phyloP scores from a whole-genome alignment of 2,797 vertebrate species.

The Oceanodroma leucorhoa region DNA sequence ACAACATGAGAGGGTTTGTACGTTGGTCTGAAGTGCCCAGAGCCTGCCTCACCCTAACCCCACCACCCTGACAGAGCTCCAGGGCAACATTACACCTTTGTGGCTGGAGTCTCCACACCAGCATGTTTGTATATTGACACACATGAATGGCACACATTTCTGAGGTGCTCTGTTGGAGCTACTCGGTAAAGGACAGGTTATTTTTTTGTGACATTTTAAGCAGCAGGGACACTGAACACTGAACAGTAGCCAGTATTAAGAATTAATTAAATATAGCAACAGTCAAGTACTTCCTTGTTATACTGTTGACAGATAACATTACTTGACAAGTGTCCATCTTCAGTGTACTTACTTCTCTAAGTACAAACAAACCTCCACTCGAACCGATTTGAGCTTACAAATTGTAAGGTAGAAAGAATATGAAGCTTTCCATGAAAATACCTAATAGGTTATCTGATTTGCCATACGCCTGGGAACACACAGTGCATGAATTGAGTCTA shows the following conservation, averaged over 20 bases:
- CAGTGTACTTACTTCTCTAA: not conserved
- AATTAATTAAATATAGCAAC: not conserved
- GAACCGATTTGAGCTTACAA: not conserved
- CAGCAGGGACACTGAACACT: not conserved
- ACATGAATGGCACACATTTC: not conserved
- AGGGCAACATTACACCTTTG: accelerated
- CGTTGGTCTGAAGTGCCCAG: not conserved
- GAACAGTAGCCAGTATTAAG: not conserved
- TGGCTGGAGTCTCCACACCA: accelerated
- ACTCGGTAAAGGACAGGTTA: not conserved
- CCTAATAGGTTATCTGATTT: accelerated
- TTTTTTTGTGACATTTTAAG: not conserved
- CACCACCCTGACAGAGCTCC: not conserved
- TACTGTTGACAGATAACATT: not conserved
- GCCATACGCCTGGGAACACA: not conserved
- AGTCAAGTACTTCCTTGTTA: not conserved
- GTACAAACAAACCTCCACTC: not conserved
- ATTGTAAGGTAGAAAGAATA: not conserved
- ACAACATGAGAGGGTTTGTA: not conserved
- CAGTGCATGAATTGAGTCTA: not conserved
- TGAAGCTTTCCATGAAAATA: not conserved
- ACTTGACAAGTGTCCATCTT: not conserved
- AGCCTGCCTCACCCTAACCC: not conserved
- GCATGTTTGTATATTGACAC: not conserved
- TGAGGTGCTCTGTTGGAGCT: not conserved